Conservation (phyloP, 1,140 invertebrate species). For the Scaptodrosophila lebanonensis region DNA sequence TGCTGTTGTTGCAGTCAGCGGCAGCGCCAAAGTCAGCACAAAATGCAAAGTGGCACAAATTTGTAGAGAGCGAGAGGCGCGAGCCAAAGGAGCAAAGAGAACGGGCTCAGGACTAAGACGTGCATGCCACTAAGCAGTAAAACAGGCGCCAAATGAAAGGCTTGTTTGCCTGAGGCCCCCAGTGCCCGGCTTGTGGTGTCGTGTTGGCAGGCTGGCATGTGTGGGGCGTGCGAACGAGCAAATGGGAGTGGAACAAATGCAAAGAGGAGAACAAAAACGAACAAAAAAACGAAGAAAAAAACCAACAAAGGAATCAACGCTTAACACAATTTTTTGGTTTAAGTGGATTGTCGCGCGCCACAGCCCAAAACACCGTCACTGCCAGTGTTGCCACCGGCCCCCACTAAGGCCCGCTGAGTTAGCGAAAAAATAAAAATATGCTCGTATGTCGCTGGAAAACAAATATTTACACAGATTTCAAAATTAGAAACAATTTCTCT, state of each 20-base stretch:
- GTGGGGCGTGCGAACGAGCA: background rate
- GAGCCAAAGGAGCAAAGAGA: background rate
- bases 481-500: too few species aligned
- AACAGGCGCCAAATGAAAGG: conserved; percentile 65
- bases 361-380: background rate
- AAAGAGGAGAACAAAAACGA: conserved; percentile 36
- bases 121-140: conserved; percentile 59
- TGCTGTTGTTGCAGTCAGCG: conserved; percentile 40
- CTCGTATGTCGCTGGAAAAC: too few species aligned
- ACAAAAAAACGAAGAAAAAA: too few species aligned
- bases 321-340: conserved; percentile 61
- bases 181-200: too few species aligned
- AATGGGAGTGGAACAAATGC: conserved; percentile 26
- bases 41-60: conserved; percentile 74
- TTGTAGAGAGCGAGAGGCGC: conserved; percentile 33
- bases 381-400: conserved; percentile 1
- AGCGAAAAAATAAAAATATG: too few species aligned
- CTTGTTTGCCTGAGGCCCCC: conserved; percentile 22
- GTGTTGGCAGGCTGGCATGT: too few species aligned
- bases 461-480: too few species aligned
- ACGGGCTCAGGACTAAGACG: conserved; percentile 44
- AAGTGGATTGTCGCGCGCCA: conserved; percentile 28
- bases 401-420: background rate
- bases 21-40: conserved; percentile 54
- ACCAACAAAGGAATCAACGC: conserved; percentile 65